These are phyloP conservation scores for Engraulis encrasicolus DNA, from an alignment of 2,113 vertebrate genomes.

Conservation along the genomic window DNA sequence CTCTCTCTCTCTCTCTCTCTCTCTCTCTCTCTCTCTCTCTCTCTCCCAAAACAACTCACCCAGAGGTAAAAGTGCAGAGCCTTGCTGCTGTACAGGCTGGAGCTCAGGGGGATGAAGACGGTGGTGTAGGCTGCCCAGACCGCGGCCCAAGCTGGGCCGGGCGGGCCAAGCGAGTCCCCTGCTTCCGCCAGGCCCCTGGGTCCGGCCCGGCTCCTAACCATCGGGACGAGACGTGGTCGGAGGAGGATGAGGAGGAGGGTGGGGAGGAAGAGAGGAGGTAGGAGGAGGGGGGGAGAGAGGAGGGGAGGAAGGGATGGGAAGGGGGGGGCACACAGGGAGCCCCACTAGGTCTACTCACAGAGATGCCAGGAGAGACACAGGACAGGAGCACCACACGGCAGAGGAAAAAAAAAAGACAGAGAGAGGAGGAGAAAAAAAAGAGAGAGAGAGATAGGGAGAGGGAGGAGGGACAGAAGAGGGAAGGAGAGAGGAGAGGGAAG, in stretches of 20 bases:
- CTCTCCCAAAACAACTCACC: conserved; percentile 64
- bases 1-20: not conserved
- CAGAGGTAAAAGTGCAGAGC: conserved; percentile 80
- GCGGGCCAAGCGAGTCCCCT: conserved; percentile 53
- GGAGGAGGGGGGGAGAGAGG: conserved; percentile 7
- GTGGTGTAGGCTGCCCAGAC: conserved; percentile 77
- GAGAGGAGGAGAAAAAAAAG: conserved; percentile 28
- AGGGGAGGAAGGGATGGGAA: conserved; percentile 27
- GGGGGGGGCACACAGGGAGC: conserved; percentile 14
- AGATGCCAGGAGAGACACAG: conserved; percentile 21
- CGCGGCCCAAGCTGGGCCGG: conserved; percentile 63
- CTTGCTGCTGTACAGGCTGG: conserved; percentile 75
- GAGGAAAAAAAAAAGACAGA: conserved; percentile 24
- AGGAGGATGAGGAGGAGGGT: conserved; percentile 43
- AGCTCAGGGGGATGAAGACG: conserved; percentile 80
- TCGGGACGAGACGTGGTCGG: conserved; percentile 52
- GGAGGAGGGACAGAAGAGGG: conserved; percentile 48
- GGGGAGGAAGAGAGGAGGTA: conserved; percentile 45
- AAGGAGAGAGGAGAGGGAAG: conserved; percentile 60
- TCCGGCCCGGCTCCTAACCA: conserved; percentile 74
- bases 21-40: not conserved
- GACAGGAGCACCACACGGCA: conserved; percentile 1
- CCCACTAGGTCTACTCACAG: not conserved
- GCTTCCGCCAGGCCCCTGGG: conserved; percentile 67
- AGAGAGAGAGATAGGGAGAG: conserved; percentile 39